Conservation (phyloP, 2,888 invertebrate genomes). For the Drepana falcataria region DNA sequence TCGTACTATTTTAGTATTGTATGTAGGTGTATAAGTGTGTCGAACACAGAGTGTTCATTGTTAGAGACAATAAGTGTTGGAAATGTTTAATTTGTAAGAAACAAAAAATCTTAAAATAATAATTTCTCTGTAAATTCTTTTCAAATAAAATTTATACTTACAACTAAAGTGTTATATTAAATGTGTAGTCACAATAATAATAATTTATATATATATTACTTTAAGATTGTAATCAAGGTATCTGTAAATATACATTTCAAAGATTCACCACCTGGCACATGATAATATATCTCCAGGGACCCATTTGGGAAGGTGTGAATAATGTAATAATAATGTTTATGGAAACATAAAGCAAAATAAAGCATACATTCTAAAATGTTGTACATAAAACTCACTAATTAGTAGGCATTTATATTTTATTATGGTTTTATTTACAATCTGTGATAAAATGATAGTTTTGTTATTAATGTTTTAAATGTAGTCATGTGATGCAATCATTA, state of each 20-base stretch:
- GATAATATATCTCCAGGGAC: no score
- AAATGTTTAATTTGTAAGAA: slow-evolving; percentile 29
- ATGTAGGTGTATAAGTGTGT: slow-evolving; percentile 22
- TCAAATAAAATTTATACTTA: slow-evolving; percentile 15
- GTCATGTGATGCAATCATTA: slow-evolving; percentile 3
- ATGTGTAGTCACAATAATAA: slow-evolving; percentile 19
- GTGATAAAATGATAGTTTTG: slow-evolving; percentile 51
- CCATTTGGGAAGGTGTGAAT: slow-evolving; percentile 43
- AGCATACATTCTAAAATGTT: slow-evolving; percentile 74
- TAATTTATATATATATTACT: slow-evolving; percentile 23
- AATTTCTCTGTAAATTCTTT: slow-evolving; percentile 18
- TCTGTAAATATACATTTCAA: no score
- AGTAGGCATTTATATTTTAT: slow-evolving; percentile 25
- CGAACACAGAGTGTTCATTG: slow-evolving; percentile 38
- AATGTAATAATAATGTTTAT: slow-evolving; percentile 15
- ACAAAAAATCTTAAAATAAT: slow-evolving; percentile 14
- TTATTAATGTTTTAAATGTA: slow-evolving; percentile 24
- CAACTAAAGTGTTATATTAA: slow-evolving; percentile 7
- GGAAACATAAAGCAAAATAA: slow-evolving; percentile 28
- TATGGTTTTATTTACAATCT: slow-evolving; percentile 49
- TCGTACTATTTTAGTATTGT: slow-evolving; percentile 25
- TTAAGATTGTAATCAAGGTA: slow-evolving; percentile 25
- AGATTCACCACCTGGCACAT: no score
- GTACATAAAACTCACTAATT: slow-evolving; percentile 56
- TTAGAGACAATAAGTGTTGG: slow-evolving; percentile 41